phyloP scores from a whole-genome alignment of 2,113 vertebrate genomes.

The Cygnus buccinator region DNA sequence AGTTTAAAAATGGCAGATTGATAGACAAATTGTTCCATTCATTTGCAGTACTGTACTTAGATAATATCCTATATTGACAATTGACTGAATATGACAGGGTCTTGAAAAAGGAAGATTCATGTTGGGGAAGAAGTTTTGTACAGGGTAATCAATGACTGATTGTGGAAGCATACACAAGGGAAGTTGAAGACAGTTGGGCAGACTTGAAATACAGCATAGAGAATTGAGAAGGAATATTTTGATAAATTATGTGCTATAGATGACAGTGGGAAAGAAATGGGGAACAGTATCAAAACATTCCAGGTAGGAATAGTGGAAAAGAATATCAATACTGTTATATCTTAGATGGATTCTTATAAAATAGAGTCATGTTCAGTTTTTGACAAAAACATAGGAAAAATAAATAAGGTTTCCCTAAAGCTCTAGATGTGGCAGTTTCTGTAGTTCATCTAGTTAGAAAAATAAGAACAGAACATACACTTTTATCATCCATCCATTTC shows the following conservation, averaged over 20 bases:
- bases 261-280: background rate
- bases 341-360: background rate
- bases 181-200: accelerated
- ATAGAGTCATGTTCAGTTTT: background rate
- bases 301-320: background rate
- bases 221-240: background rate
- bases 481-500: background rate
- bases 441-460: background rate
- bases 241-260: accelerated
- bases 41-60: background rate
- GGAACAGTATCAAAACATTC: background rate
- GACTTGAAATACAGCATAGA: background rate
- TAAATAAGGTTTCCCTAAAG: background rate
- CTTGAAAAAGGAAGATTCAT: background rate
- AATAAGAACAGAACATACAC: background rate
- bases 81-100: background rate
- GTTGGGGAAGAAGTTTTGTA: background rate
- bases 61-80: background rate
- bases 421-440: background rate
- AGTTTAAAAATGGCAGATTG: background rate
- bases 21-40: background rate
- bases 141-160: background rate
- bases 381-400: background rate
- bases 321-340: background rate
- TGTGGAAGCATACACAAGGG: accelerated